These are phyloP conservation scores for Dendrolimus houi DNA, from an alignment of 2,888 invertebrate genomes.

Conservation along the genomic window DNA sequence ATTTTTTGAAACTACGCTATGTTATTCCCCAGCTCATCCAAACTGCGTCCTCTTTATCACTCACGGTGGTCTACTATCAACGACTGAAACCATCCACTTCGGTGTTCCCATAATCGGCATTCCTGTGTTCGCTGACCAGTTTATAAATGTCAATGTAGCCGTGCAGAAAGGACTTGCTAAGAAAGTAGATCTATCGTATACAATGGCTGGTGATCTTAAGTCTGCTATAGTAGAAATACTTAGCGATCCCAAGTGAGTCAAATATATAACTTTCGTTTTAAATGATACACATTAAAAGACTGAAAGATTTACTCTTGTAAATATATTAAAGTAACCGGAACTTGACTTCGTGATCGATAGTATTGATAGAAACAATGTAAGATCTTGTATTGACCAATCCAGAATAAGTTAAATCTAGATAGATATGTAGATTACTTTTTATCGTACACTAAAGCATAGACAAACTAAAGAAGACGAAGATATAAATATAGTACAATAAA, in stretches of 20 bases:
- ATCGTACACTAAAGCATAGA: too few species aligned
- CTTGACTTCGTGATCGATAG: too few species aligned
- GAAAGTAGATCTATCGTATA: conserved; percentile 24
- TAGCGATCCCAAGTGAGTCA: conserved; percentile 21
- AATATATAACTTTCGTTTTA: neutral
- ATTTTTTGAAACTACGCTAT: neutral
- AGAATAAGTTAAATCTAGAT: too few species aligned
- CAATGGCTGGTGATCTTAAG: conserved; percentile 21
- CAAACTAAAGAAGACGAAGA: too few species aligned
- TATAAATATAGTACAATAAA: too few species aligned
- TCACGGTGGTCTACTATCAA: conserved; percentile 39
- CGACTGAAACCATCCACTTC: conserved; percentile 33
- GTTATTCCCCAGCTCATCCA: conserved; percentile 28
- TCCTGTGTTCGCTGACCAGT: conserved; percentile 39
- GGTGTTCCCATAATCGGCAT: conserved; percentile 39
- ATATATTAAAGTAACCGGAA: too few species aligned
- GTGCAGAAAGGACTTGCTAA: conserved; percentile 29
- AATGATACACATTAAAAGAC: neutral
- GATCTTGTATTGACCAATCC: too few species aligned
- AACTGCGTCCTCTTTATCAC: conserved; percentile 33
- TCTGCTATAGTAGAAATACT: conserved; percentile 22
- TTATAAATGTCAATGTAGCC: conserved; percentile 26
- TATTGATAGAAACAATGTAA: too few species aligned
- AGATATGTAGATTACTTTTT: too few species aligned
- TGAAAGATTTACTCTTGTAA: too few species aligned